A percentile compares a stretch with the other conserved stretches of the same genome.
Conservation (phyloP, 2,797 vertebrate species). For the Antrozous pallidus region DNA sequence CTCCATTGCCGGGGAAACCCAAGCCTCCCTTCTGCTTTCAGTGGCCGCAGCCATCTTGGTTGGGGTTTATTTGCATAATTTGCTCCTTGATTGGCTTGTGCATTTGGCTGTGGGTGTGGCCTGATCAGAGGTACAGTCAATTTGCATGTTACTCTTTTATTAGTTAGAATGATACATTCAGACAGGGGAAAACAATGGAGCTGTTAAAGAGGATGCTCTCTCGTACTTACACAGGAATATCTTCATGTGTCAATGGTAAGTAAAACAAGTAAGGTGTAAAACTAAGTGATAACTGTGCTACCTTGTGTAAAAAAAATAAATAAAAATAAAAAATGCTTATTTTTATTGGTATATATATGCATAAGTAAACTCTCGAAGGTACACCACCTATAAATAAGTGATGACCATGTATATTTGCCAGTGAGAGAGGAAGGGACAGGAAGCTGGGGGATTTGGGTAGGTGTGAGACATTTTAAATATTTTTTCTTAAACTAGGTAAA, state of each 20-base stretch:
- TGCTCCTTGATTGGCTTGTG: no score
- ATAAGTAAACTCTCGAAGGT: not conserved
- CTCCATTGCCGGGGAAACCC: no score
- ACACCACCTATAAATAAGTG: not conserved
- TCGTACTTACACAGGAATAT: not conserved
- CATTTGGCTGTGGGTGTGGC: no score
- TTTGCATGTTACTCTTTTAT: no score
- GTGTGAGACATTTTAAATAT: not conserved
- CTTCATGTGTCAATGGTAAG: not conserved
- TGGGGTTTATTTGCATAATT: no score
- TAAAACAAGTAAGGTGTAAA: not conserved
- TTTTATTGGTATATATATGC: not conserved
- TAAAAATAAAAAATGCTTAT: not conserved
- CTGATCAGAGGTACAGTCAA: no score
- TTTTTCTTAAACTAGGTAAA: constrained; percentile 2
- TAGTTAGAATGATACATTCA: not conserved
- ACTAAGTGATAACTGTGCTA: not conserved
- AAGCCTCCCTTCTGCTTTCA: no score
- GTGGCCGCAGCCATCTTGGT: no score
- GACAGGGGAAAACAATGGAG: not conserved
- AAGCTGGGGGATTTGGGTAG: not conserved
- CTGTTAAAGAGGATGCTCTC: not conserved
- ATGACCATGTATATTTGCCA: not conserved
- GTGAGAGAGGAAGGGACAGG: not conserved
- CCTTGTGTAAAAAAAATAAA: not conserved